A percentile compares a stretch with the other conserved stretches of the same genome.
Conservation (phyloP, 2,113 vertebrate species). For the Melanostigma gelatinosum region DNA sequence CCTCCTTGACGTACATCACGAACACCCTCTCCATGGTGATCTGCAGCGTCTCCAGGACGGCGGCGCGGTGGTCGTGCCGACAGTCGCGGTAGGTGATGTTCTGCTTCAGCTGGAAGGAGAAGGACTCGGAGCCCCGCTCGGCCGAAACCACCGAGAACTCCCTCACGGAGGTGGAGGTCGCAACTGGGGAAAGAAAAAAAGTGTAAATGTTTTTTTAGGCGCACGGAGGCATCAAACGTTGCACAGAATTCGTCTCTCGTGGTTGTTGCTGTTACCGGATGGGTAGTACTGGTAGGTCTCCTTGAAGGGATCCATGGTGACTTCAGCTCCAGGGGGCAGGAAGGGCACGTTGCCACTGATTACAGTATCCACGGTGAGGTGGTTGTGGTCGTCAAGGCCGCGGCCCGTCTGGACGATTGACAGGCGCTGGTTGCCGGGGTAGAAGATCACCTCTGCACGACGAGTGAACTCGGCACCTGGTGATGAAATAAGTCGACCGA, state of each 20-base stretch:
- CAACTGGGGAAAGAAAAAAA: constrained; percentile 65
- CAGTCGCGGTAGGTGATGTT: constrained; percentile 89
- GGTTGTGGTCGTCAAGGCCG: constrained; percentile 90
- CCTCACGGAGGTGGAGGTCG: constrained; percentile 85
- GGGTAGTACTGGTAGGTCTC: constrained; percentile 91
- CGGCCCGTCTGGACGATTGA: constrained; percentile 86
- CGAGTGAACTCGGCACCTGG: constrained; percentile 92
- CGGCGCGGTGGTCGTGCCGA: constrained; percentile 64
- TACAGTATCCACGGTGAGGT: constrained; percentile 86
- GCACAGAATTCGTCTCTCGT: neutral
- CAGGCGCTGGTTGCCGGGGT: constrained; percentile 88
- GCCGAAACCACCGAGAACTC: constrained; percentile 83
- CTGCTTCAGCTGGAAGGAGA: constrained; percentile 88
- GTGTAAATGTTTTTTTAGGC: neutral
- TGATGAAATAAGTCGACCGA: neutral
- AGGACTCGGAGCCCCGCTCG: constrained; percentile 81
- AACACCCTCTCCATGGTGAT: constrained; percentile 88
- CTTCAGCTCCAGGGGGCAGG: constrained; percentile 81
- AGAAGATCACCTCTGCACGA: constrained; percentile 88
- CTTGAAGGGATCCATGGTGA: constrained; percentile 88
- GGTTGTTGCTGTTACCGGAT: constrained; percentile 82
- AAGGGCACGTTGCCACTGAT: constrained; percentile 88
- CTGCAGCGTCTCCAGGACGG: constrained; percentile 74
- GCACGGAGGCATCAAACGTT: accelerated
- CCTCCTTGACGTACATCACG: constrained; percentile 88